Conservation (phyloP, 2,888 invertebrate species). For the Cephus nigrinus region DNA sequence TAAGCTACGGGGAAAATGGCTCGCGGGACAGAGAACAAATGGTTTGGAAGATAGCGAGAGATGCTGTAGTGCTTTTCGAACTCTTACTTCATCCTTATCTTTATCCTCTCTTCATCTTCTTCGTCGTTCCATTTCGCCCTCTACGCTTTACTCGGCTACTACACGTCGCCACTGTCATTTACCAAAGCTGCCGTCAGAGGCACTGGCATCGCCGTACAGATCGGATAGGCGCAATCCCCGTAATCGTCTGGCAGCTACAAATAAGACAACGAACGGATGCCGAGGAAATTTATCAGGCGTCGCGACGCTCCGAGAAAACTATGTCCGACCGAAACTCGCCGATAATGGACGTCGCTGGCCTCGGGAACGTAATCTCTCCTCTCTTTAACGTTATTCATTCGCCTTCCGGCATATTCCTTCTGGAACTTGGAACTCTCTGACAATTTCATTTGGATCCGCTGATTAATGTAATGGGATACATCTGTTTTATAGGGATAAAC, state of each 20-base stretch:
- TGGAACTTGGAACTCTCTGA: no score
- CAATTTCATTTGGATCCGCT: no score
- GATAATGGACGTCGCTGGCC: no score
- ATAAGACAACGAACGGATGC: conserved; percentile 20
- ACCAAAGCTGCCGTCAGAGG: background rate
- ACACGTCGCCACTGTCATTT: background rate
- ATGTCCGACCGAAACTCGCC: no score
- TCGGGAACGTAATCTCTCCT: no score
- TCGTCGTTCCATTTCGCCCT: background rate
- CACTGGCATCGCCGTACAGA: no score
- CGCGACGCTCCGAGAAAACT: no score
- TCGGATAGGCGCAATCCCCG: background rate
- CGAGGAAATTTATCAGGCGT: conserved; percentile 16
- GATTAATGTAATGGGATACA: no score
- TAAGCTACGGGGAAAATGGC: conserved; percentile 30
- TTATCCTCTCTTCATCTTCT: background rate
- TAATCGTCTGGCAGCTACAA: conserved; percentile 13
- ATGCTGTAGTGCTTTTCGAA: conserved; percentile 21
- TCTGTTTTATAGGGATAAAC: no score
- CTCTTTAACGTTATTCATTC: no score
- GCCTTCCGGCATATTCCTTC: no score
- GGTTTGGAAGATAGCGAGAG: conserved; percentile 33
- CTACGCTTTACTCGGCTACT: background rate
- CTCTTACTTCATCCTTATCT: conserved; percentile 13
- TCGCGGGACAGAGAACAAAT: conserved; percentile 41